Evolutionary conservation across 1,140 invertebrate genomes (phyloP), one percentile per base, ranked within the genome.

Genomic region (Telenomus remus): DNA sequence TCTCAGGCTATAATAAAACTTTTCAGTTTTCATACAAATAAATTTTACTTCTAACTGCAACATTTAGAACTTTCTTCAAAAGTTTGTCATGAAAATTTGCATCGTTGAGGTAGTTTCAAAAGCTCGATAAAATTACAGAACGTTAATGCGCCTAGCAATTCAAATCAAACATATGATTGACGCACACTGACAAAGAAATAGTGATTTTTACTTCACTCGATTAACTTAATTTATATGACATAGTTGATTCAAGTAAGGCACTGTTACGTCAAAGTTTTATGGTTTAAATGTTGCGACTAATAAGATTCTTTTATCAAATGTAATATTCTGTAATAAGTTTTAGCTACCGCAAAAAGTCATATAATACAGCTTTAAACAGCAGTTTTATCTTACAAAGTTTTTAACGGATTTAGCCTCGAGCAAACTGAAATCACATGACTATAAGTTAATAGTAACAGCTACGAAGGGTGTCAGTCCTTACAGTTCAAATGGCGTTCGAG

Each of bases 91-190:
- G 37, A 53, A 57, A 74, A 61, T 69, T 70, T 65, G 54, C 59
- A 61, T 70, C 55, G 55, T 16, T 47, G 54, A n/a, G 39, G 48
- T 61, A 74, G 57, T 68, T 57, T 44, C 14, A 15, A 13, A 53
- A 43, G 46, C 66, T 14, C 55, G 60, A 65, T 71, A 78, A 54
- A 39, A 78, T 66, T 66, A 69, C 15, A 49, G 59, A 73, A 68
- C 53, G 64, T 46, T 59, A 78, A 57, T 68, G 71, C 39, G 39
- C 57, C 7, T 57, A 51, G 57, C 50, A 37, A 57, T 71, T 71
- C 71, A 78, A 74, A 71, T 74, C 48, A 68, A 66, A 71, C 63
- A 61, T 60, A 66, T 71, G 66, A 78, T 70, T 78, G 70, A 78
- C 76, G 71, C 68, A 64, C 48, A 68, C 71, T 68, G 66, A 55